A percentile compares a stretch with the other conserved stretches of the same genome.
Conservation (phyloP, 2,888 invertebrate species). For the Adela reaumurella region DNA sequence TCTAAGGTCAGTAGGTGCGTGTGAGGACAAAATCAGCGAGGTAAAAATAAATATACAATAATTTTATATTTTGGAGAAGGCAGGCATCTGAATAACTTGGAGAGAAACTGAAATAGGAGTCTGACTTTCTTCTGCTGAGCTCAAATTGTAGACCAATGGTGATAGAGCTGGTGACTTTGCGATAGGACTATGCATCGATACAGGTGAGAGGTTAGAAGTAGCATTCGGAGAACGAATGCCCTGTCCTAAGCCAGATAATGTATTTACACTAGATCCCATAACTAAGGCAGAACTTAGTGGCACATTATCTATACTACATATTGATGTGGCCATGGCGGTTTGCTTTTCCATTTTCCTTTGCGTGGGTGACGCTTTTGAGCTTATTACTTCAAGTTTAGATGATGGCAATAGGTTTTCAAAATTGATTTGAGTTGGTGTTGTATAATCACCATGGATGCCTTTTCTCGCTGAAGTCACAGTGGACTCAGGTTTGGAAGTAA, state of each 20-base stretch:
- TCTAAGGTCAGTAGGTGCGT: no score
- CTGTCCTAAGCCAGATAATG: constrained; percentile 35
- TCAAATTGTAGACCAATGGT: constrained; percentile 29
- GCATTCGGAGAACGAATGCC: constrained; percentile 44
- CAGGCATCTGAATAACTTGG: constrained; percentile 50
- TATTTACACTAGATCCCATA: constrained; percentile 37
- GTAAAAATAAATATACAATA: no score
- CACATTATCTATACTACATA: constrained; percentile 25
- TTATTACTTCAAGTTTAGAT: constrained; percentile 45
- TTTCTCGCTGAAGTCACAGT: constrained; percentile 50
- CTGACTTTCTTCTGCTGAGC: constrained; percentile 25
- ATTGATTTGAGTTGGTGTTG: constrained; percentile 46
- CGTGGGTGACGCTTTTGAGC: constrained; percentile 34
- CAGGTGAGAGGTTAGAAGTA: constrained; percentile 43
- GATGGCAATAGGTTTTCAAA: constrained; percentile 49
- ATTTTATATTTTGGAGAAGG: constrained; percentile 47
- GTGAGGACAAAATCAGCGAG: no score
- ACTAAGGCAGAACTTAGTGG: constrained; percentile 39
- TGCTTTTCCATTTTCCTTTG: constrained; percentile 31
- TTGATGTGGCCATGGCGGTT: constrained; percentile 13
- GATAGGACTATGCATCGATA: constrained; percentile 28
- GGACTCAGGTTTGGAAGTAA: constrained; percentile 50
- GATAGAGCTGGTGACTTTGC: constrained; percentile 46
- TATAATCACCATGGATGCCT: constrained; percentile 23
- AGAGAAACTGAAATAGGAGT: constrained; percentile 26